Conservation (phyloP, 2,888 invertebrate species). For the Entomobrya proxima region DNA sequence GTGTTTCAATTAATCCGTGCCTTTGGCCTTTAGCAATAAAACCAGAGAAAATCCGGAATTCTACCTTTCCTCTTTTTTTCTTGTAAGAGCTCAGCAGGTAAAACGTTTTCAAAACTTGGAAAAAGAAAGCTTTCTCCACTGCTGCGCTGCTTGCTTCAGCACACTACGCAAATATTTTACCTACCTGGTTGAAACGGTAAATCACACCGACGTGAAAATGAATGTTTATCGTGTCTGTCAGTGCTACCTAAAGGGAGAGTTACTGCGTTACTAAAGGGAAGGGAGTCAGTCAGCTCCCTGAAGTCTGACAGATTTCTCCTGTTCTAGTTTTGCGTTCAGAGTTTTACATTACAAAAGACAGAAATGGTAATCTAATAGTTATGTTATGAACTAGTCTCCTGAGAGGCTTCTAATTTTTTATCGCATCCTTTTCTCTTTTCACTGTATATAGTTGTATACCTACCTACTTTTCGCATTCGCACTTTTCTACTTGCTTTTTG, state of each 20-base stretch:
- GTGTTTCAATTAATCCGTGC: constrained; percentile 51
- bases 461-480: not conserved
- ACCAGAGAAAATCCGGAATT: not conserved
- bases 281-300: no score
- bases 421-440: constrained; percentile 27
- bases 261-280: no score
- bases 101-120: no score
- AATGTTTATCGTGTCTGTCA: not conserved
- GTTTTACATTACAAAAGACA: not conserved
- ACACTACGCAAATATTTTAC: no score
- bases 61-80: not conserved
- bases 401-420: constrained; percentile 60
- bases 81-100: no score
- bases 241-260: not conserved
- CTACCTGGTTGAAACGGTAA: no score
- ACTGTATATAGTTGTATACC: no score
- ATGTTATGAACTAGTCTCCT: constrained; percentile 30
- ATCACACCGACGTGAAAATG: constrained; percentile 13
- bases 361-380: no score
- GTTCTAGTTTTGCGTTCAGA: not conserved
- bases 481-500: not conserved
- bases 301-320: no score
- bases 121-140: no score
- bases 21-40: constrained; percentile 7
- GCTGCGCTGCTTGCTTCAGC: no score